A percentile compares a stretch with the other conserved stretches of the same genome.
Evolutionary conservation across 2,113 vertebrate genomes (phyloP).

Genomic region (Callaeas wilsoni): DNA sequence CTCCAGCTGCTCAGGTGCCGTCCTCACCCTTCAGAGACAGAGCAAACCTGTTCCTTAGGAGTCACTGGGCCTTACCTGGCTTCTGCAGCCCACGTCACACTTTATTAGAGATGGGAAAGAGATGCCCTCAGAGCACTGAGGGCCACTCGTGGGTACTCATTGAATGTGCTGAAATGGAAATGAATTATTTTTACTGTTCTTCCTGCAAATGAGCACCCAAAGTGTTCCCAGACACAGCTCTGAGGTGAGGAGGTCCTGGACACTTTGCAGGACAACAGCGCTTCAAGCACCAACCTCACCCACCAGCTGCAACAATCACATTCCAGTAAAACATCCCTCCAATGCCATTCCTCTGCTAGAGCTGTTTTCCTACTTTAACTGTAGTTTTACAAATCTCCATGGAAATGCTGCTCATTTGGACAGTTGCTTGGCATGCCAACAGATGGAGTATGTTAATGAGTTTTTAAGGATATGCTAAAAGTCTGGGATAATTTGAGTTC

Average conservation of each 20-base stretch:
- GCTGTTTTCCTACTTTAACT: not conserved
- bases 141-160: accelerated
- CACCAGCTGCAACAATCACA: not conserved
- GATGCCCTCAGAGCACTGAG: not conserved
- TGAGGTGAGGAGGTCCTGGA: not conserved
- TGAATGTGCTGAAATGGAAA: not conserved
- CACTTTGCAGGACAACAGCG: not conserved
- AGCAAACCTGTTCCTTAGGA: not conserved
- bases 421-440: not conserved
- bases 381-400: not conserved
- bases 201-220: not conserved
- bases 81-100: not conserved
- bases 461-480: not conserved
- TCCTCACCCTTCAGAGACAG: not conserved
- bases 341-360: not conserved
- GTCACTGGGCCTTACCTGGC: not conserved
- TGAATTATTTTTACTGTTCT: not conserved
- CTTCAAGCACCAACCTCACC: not conserved
- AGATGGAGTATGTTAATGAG: slow-evolving; percentile 43
- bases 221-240: not conserved
- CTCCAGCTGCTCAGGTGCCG: not conserved
- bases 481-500: not conserved
- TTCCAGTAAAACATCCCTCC: not conserved
- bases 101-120: not conserved
- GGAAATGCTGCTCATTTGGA: not conserved